These are phyloP conservation scores for Carpatolechia fugitivella DNA, from an alignment of 2,888 invertebrate genomes.

Conservation along the genomic window DNA sequence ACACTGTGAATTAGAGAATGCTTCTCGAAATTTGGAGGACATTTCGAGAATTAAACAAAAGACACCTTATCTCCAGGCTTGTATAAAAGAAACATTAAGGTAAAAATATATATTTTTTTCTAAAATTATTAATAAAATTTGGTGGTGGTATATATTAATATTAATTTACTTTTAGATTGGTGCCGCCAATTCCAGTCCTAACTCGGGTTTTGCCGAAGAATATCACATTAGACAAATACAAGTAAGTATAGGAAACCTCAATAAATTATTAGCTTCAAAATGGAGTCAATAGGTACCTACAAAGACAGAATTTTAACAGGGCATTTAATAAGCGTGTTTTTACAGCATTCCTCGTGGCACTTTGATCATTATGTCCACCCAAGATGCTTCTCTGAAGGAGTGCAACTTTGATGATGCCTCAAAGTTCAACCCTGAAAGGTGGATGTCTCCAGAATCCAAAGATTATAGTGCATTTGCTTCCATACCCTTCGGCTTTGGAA, in stretches of 20 bases:
- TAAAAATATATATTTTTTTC: slow-evolving; percentile 28
- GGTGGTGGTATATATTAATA: background rate
- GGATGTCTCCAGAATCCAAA: slow-evolving; percentile 66
- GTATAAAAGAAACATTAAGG: slow-evolving; percentile 82
- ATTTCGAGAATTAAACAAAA: slow-evolving; percentile 38
- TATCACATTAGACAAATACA: slow-evolving; percentile 80
- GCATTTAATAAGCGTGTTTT: slow-evolving; percentile 3
- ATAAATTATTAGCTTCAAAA: background rate
- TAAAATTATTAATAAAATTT: background rate
- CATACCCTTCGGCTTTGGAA: slow-evolving; percentile 82
- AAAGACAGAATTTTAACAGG: no score
- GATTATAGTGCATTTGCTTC: slow-evolving; percentile 77
- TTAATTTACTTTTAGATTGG: slow-evolving; percentile 60
- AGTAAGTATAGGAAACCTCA: slow-evolving; percentile 44
- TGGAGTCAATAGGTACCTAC: no score
- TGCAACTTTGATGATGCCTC: slow-evolving; percentile 82
- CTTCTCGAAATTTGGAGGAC: slow-evolving; percentile 39
- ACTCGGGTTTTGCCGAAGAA: slow-evolving; percentile 80
- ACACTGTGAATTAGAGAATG: slow-evolving; percentile 77
- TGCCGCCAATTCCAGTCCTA: slow-evolving; percentile 82
- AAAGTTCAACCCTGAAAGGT: slow-evolving; percentile 81
- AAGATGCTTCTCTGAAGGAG: slow-evolving; percentile 80
- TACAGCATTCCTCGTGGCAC: slow-evolving; percentile 78
- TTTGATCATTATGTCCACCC: slow-evolving; percentile 82
- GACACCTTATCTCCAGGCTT: slow-evolving; percentile 81